Evolutionary conservation across 2,113 vertebrate species (phyloP).

Genomic region (Psophia crepitans): DNA sequence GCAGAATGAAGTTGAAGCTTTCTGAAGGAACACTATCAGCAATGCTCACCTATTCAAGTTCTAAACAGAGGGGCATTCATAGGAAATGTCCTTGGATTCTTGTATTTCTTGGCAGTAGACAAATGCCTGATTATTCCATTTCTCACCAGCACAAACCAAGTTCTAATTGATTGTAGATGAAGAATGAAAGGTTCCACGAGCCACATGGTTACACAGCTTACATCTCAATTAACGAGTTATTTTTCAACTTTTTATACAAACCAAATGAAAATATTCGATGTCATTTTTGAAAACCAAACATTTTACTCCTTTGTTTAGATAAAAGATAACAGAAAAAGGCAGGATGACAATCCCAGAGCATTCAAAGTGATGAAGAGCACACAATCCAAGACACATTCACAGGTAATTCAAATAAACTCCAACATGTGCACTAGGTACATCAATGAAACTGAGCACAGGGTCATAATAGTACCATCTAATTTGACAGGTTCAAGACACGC

Average conservation of each 20-base stretch:
- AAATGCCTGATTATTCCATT: slow-evolving; percentile 29
- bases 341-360: background rate
- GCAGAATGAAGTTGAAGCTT: slow-evolving; percentile 40
- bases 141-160: background rate
- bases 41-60: slow-evolving; percentile 68
- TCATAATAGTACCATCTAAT: background rate
- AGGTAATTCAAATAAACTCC: background rate
- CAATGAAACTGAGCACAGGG: background rate
- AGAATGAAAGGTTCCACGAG: background rate
- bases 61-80: slow-evolving; percentile 57
- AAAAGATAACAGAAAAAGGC: background rate
- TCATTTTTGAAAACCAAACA: background rate
- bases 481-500: background rate
- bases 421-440: background rate
- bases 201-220: background rate
- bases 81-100: slow-evolving; percentile 38
- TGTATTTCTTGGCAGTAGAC: slow-evolving; percentile 57
- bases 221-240: background rate
- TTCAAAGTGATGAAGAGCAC: background rate
- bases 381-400: background rate
- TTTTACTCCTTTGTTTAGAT: background rate
- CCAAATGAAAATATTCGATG: background rate
- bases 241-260: background rate
- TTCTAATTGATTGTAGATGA: slow-evolving; percentile 5
- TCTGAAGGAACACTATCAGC: slow-evolving; percentile 58